Percentiles rank a stretch among this genome's conserved stretches.
Conservation (phyloP, 1,140 invertebrate species). For the Scaptomyza graminum region DNA sequence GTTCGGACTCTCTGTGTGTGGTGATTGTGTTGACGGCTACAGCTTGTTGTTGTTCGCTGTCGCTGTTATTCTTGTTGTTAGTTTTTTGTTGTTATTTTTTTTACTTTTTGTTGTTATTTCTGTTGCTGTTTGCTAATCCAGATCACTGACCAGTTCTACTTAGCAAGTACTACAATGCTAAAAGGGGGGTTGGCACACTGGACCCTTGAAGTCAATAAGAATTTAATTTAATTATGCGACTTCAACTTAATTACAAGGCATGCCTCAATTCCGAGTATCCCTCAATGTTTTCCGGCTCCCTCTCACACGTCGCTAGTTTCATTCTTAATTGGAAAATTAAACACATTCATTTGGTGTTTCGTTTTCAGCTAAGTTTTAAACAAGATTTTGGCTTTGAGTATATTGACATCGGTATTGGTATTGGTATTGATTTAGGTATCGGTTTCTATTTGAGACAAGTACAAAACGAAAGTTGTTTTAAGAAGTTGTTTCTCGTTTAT, state of each 20-base stretch:
- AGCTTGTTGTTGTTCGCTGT: slow-evolving; percentile 54
- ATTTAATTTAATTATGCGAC: slow-evolving; percentile 81
- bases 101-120: slow-evolving; percentile 2
- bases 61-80: slow-evolving; percentile 35
- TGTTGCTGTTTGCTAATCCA: slow-evolving; percentile 61
- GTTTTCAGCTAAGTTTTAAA: not conserved
- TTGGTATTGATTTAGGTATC: slow-evolving; percentile 2
- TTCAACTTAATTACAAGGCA: slow-evolving; percentile 72
- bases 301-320: slow-evolving; percentile 20
- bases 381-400: not conserved
- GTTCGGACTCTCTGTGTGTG: slow-evolving; percentile 52
- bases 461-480: slow-evolving; percentile 79
- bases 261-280: slow-evolving; percentile 11
- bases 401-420: slow-evolving; percentile 3
- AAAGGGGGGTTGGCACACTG: slow-evolving; percentile 29
- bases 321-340: slow-evolving; percentile 67
- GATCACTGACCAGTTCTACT: slow-evolving; percentile 81
- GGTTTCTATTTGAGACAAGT: slow-evolving; percentile 29
- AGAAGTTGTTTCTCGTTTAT: slow-evolving; percentile 78
- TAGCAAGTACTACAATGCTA: slow-evolving; percentile 69
- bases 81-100: slow-evolving; percentile 42
- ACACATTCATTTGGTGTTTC: slow-evolving; percentile 60
- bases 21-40: slow-evolving; percentile 80
- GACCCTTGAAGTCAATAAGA: slow-evolving; percentile 55
- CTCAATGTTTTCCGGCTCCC: not conserved